A percentile compares a stretch with the other conserved stretches of the same genome.
Evolutionary conservation across 2,113 vertebrate species (phyloP).

Genomic region (Mobula hypostoma): DNA sequence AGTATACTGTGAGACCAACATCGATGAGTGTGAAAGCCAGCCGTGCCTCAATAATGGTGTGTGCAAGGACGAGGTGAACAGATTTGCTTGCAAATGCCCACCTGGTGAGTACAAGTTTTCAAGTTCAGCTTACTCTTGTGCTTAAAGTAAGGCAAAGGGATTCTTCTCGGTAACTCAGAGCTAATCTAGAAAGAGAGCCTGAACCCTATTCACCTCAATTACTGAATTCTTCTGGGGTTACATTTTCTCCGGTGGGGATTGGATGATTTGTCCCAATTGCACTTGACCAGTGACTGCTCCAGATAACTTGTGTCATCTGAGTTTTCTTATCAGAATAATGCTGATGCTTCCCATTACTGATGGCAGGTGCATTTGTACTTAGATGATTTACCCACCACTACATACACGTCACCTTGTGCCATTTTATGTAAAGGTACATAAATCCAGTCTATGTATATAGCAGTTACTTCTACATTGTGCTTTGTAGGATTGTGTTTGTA

Average conservation of each 20-base stretch:
- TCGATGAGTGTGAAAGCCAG: conserved; percentile 73
- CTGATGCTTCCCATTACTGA: no score
- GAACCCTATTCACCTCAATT: neutral
- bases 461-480: no score
- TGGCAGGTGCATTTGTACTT: neutral
- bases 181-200: neutral
- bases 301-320: neutral
- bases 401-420: no score
- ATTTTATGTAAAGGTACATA: no score
- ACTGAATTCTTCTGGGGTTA: neutral
- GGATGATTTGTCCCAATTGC: neutral
- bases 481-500: no score
- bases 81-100: conserved; percentile 73
- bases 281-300: neutral
- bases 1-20: conserved; percentile 67
- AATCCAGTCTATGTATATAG: no score
- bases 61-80: conserved; percentile 72
- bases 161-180: neutral
- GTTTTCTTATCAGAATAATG: neutral
- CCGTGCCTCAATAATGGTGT: conserved; percentile 77
- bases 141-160: neutral
- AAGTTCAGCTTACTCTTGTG: no score
- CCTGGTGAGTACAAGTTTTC: conserved; percentile 57
- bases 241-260: neutral
- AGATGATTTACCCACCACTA: no score